These are phyloP conservation scores for Denticeps clupeoides DNA, from an alignment of 2,797 vertebrate species.

Conservation along the genomic window DNA sequence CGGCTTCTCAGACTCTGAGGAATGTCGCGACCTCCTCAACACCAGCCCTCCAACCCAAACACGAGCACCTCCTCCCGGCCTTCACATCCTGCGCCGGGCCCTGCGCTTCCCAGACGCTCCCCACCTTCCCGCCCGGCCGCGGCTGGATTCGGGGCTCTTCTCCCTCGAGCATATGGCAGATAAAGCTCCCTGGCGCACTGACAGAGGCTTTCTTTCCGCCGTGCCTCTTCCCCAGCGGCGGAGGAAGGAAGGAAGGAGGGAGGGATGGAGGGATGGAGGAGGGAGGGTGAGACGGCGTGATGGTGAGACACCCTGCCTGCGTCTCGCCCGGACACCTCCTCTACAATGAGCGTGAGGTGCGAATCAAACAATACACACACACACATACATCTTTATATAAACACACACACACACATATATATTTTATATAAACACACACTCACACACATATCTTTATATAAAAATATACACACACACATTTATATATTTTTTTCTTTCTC, in stretches of 20 bases:
- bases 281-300: background rate
- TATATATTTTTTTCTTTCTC: too few species aligned
- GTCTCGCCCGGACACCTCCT: too few species aligned
- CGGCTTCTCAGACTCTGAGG: constrained; percentile 32
- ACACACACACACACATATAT: too few species aligned
- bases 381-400: too few species aligned
- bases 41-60: constrained; percentile 19
- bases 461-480: too few species aligned
- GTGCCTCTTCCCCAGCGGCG: constrained; percentile 13
- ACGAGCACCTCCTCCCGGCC: constrained; percentile 7
- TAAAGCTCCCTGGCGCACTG: constrained; percentile 18
- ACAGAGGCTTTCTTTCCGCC: constrained; percentile 11
- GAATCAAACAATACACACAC: constrained; percentile 11
- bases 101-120: constrained; percentile 1
- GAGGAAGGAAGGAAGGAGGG: background rate
- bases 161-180: constrained; percentile 21
- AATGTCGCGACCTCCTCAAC: constrained; percentile 38
- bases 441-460: too few species aligned
- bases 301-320: too few species aligned
- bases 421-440: too few species aligned
- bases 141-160: constrained; percentile 7
- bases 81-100: background rate
- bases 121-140: constrained; percentile 2
- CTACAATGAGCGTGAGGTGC: too few species aligned
- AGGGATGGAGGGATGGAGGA: background rate